Evolutionary conservation across 2,797 vertebrate species (phyloP).

Genomic region (Urosaurus nigricauda): DNA sequence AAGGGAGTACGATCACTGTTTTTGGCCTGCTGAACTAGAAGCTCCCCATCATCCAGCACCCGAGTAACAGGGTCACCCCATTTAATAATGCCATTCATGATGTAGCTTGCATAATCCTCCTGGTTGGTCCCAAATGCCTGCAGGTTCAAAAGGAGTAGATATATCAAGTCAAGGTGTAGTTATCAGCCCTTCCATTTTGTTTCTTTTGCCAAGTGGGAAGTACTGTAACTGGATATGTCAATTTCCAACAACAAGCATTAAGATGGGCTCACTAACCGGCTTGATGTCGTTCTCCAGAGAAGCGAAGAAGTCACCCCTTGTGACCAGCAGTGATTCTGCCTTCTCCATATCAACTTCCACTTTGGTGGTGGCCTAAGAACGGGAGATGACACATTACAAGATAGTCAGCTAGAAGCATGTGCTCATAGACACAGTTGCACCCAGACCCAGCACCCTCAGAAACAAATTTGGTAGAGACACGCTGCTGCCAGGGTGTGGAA

Average conservation of each 20-base stretch:
- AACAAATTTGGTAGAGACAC: background rate
- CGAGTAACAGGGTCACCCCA: slow-evolving; percentile 93
- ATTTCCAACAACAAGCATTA: background rate
- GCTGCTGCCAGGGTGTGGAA: background rate
- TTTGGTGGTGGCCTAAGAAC: slow-evolving; percentile 87
- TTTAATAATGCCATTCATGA: slow-evolving; percentile 96
- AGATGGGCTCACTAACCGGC: slow-evolving; percentile 83
- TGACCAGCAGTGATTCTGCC: slow-evolving; percentile 89
- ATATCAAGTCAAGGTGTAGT: background rate
- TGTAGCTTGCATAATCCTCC: slow-evolving; percentile 95
- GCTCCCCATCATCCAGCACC: slow-evolving; percentile 90
- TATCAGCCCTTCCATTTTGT: background rate
- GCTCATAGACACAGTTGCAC: background rate
- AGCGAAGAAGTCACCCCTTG: slow-evolving; percentile 88
- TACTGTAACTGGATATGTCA: background rate
- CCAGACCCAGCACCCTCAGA: background rate
- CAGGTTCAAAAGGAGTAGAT: background rate
- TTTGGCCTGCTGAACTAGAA: slow-evolving; percentile 95
- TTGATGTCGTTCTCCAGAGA: slow-evolving; percentile 97
- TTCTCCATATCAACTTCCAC: slow-evolving; percentile 95
- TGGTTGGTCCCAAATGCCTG: slow-evolving; percentile 96
- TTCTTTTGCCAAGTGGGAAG: background rate
- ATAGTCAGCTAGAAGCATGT: background rate
- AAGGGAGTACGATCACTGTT: slow-evolving; percentile 95
- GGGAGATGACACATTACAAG: slow-evolving; percentile 22